Conservation (phyloP, 2,797 vertebrate genomes). For the Cuniculus paca region DNA sequence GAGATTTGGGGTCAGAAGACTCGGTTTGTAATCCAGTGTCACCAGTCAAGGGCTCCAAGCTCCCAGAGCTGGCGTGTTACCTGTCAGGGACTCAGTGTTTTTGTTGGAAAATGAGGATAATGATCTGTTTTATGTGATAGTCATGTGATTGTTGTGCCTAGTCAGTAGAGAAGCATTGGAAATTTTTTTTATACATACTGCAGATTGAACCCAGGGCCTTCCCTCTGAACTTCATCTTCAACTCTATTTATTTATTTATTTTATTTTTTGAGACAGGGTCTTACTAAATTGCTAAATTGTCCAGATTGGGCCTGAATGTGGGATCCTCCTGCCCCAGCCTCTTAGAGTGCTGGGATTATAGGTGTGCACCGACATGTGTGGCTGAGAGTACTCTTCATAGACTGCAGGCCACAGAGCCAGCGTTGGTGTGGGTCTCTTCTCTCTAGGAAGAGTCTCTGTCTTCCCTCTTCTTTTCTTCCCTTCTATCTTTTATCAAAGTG, state of each 20-base stretch:
- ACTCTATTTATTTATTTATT: background rate
- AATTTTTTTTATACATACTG: background rate
- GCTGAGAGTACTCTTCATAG: background rate
- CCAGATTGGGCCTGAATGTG: background rate
- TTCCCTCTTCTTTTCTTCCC: background rate
- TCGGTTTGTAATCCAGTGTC: background rate
- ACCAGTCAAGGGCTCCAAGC: background rate
- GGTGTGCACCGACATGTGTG: background rate
- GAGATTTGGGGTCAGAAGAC: background rate
- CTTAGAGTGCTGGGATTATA: background rate
- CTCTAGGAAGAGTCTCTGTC: background rate
- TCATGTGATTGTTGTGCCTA: background rate
- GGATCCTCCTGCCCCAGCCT: background rate
- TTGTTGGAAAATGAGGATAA: conserved; percentile 31
- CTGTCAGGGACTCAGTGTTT: background rate
- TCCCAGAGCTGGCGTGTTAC: background rate
- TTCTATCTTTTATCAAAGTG: background rate
- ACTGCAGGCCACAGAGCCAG: background rate
- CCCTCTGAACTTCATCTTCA: background rate
- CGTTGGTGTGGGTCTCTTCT: background rate
- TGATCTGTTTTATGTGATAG: background rate
- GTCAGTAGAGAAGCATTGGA: background rate
- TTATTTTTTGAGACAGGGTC: background rate
- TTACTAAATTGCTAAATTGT: background rate
- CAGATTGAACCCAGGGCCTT: background rate